Evolutionary conservation across 2,113 vertebrate genomes (phyloP).

Genomic region (Naja naja): DNA sequence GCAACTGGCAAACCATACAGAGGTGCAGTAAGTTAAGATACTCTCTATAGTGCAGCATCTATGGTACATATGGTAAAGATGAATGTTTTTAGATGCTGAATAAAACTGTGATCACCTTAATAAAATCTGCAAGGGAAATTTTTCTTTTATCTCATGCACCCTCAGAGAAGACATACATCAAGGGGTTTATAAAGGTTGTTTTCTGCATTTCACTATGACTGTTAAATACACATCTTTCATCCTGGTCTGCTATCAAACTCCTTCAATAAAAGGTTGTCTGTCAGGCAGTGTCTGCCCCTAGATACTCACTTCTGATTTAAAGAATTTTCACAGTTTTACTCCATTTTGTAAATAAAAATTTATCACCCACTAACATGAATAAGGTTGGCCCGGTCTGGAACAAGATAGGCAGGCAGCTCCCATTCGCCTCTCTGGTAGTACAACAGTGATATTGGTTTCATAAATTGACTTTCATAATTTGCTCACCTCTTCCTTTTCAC

Average conservation of each 20-base stretch:
- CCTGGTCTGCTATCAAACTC: background rate
- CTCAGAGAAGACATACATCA: too few relatives aligned
- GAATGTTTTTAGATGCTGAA: too few relatives aligned
- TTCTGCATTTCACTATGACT: background rate
- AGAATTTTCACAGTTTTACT: background rate
- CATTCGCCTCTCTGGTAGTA: too few relatives aligned
- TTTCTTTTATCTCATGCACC: too few relatives aligned
- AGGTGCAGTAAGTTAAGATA: too few relatives aligned
- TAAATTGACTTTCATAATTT: background rate
- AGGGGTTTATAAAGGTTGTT: background rate
- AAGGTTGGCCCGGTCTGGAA: background rate
- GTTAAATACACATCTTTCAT: background rate
- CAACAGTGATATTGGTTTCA: background rate
- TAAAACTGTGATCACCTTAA: too few relatives aligned
- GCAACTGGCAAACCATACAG: too few relatives aligned
- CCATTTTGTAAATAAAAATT: background rate
- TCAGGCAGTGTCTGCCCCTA: background rate
- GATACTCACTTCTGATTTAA: background rate
- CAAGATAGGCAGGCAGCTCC: background rate
- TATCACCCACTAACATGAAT: background rate
- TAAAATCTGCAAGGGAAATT: too few relatives aligned
- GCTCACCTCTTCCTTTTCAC: background rate
- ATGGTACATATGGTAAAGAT: too few relatives aligned
- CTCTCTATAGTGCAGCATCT: too few relatives aligned
- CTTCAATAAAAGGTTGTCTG: background rate